Evolutionary conservation across 2,888 invertebrate genomes (phyloP), one percentile per base, ranked within the genome.

Genomic region (Biston betularia): DNA sequence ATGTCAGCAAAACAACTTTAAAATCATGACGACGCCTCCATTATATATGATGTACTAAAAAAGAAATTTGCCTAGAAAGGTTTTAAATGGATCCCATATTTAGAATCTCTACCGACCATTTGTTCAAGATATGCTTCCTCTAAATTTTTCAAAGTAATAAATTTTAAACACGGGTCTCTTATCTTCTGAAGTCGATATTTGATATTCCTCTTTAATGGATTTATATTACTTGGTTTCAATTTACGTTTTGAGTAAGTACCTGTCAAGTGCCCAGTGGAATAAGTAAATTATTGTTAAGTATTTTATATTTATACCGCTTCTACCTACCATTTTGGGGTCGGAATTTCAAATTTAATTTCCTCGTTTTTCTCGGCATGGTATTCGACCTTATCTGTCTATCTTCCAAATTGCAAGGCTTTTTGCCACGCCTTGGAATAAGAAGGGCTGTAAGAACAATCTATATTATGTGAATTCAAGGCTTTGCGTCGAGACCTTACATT

Each of bases 201-300:
- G 85, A 89, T 88, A 88, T 84, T 82, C 77, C 82, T 79, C 82
- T 85, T 82, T 87, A 86, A 88, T 87, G 86, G 84, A 85, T 85
- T 88, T 85, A 81, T 84, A 80, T 84, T 81, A 81, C 77, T 84
- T 75, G 79, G 82, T 82, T 83, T 87, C 84, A 87, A 88, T 89
- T 89, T 86, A 83, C 83, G 81, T 80, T 79, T 79, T 79, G 79
- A 80, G 74, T 78, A 77, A 79, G 80, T 78, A 81, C 73, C 79
- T 82, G 77, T 75, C 76, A 76, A 76, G 77, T 79, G 77, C 79
- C 77, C 72, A 76, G 75, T 78, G 75, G 75, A 76, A 75, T 74
- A 72, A 71, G 64, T 73, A 69, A 70, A 76, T 74, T 77, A 75
- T 71, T 66, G 14, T 61, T 44, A 52, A 66, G 55, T 65, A 61